A percentile compares a stretch with the other conserved stretches of the same genome.
phyloP scores from a whole-genome alignment of 2,113 vertebrate species.

The Brienomyrus longianalis region DNA sequence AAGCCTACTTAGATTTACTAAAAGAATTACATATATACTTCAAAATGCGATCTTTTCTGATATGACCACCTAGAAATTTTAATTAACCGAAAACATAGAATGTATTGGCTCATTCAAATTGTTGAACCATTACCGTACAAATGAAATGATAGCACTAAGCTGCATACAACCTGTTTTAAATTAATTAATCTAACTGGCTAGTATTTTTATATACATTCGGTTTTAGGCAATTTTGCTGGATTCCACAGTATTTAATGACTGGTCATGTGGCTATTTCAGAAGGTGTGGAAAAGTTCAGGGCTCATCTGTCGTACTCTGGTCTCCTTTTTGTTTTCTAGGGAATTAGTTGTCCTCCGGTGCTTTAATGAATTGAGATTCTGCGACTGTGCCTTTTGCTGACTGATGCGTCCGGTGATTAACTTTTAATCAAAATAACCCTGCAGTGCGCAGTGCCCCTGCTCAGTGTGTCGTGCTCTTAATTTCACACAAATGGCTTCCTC shows the following conservation, averaged over 20 bases:
- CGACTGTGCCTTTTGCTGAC: not conserved
- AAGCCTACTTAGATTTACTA: not conserved
- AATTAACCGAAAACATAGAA: not conserved
- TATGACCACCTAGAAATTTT: not conserved
- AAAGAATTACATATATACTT: not conserved
- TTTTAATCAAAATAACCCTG: conserved; percentile 1
- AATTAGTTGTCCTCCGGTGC: not conserved
- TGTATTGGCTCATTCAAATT: not conserved
- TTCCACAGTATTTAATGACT: not conserved
- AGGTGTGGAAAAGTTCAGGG: not conserved
- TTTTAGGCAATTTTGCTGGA: not conserved
- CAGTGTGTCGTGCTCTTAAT: not conserved
- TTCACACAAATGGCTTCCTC: not conserved
- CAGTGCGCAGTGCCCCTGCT: not conserved
- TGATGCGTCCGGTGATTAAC: not conserved
- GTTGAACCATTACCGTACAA: not conserved
- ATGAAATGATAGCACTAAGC: not conserved
- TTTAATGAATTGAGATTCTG: not conserved
- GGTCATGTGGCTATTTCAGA: not conserved
- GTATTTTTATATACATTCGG: not conserved
- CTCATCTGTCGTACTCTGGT: not conserved
- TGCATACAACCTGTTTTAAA: not conserved
- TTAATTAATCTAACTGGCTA: not conserved
- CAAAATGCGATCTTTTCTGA: not conserved
- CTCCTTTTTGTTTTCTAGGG: not conserved